Evolutionary conservation across 2,113 vertebrate genomes (phyloP), one percentile per base, ranked within the genome.

Genomic region (Acrocephalus arundinaceus): DNA sequence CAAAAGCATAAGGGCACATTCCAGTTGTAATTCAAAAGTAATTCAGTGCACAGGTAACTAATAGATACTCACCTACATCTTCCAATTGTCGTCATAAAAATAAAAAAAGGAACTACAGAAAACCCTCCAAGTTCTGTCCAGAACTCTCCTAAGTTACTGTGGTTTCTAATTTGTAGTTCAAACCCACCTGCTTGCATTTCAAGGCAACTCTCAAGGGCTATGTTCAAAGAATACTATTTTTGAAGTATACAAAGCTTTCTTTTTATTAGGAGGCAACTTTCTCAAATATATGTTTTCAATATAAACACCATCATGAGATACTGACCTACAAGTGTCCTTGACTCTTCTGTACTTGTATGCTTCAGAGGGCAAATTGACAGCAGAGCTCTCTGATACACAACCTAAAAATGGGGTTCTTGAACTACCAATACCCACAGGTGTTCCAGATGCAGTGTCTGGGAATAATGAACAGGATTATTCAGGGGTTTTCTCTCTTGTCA

Each of bases 171-270:
- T 78, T 31, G 6, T 62, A 55, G 58, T 74, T 83, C 73, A 93
- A 95, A 90, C 21, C 62, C 48, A 33, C 74, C 59, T 81, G 74
- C 84, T 93, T 86, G 57, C 28, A 63, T 91, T 95, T 90, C 78
- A 37, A 78, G 85, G 58, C 45, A 75, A 33, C 18, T 88, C 85
- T 91, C 75, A 48, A 33, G 70, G 80, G 61, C 33, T 83, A 3
- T 83, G 18, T 89, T 86, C 73, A 72, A 72, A 81, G 35, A 76
- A 59, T 30, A 23, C 9, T 55, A 4, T n/a, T 92, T 96, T 61
- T 86, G 83, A 86, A 67, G 66, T 51, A 20, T 61, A 65, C 48
- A 74, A 85, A 73, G 72, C 11, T 63, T 93, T 91, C 39, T 88
- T 94, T 96, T 85, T 25, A 73, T 85, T 25, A 73, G 75, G 18